Conservation (phyloP, 2,113 vertebrate genomes). For the Sinocyclocheilus rhinocerous region DNA sequence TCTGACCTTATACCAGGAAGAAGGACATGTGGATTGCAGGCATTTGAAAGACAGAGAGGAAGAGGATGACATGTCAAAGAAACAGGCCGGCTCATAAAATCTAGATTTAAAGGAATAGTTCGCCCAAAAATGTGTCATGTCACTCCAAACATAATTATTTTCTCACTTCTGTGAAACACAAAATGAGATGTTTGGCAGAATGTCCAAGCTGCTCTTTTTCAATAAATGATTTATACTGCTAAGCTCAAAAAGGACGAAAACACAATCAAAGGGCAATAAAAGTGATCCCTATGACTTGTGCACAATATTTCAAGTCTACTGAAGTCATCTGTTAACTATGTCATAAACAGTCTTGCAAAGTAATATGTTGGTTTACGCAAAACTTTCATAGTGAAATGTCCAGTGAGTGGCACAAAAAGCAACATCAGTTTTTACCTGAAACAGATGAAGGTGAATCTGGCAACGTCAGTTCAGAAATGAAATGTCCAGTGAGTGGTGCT, state of each 20-base stretch:
- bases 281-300: background rate
- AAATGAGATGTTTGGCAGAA: background rate
- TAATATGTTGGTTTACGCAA: background rate
- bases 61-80: constrained; percentile 53
- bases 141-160: too few species aligned
- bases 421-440: background rate
- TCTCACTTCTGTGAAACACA: background rate
- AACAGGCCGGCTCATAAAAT: background rate
- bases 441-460: too few species aligned
- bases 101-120: background rate
- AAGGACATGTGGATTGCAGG: constrained; percentile 4
- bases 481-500: too few species aligned
- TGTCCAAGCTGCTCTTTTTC: background rate
- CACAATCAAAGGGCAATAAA: background rate
- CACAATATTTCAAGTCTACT: background rate
- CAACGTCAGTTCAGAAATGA: too few species aligned
- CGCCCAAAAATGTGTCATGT: background rate
- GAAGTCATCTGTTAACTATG: background rate
- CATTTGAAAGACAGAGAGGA: constrained; percentile 48
- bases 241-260: too few species aligned
- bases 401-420: background rate
- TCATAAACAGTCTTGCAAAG: too few species aligned
- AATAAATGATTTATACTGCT: too few species aligned
- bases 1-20: constrained; percentile 21
- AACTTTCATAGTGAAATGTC: background rate